Evolutionary conservation across 2,797 vertebrate genomes (phyloP).

Genomic region (Sebastes miniatus): DNA sequence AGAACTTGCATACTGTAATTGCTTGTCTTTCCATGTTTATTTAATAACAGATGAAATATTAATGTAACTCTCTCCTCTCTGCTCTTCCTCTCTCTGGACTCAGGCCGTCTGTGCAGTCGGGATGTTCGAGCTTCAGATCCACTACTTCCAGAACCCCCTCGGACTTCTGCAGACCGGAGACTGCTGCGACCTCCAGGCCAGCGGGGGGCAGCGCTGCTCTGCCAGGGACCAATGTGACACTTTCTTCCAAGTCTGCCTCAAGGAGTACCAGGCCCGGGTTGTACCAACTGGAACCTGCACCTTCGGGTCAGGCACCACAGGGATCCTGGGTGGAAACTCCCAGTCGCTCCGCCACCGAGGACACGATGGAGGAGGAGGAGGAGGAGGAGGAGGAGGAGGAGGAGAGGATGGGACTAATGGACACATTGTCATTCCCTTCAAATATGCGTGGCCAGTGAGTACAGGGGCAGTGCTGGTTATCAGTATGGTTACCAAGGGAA

Average conservation of each 20-base stretch:
- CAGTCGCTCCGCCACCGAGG: slow-evolving; percentile 70
- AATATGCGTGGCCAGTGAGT: slow-evolving; percentile 88
- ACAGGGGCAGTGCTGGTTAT: slow-evolving; percentile 60
- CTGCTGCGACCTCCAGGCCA: slow-evolving; percentile 81
- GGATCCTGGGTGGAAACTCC: slow-evolving; percentile 83
- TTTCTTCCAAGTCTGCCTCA: slow-evolving; percentile 84
- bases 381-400: slow-evolving; percentile 40
- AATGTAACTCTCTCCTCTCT: not conserved
- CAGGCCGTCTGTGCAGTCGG: slow-evolving; percentile 77
- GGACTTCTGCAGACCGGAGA: slow-evolving; percentile 78
- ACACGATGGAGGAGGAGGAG: slow-evolving; percentile 45
- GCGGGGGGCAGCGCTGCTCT: slow-evolving; percentile 74
- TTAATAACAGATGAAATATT: not conserved
- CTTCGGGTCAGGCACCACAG: slow-evolving; percentile 78
- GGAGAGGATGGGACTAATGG: slow-evolving; percentile 69
- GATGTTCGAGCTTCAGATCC: slow-evolving; percentile 85
- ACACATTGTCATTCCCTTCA: slow-evolving; percentile 83
- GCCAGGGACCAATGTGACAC: slow-evolving; percentile 81
- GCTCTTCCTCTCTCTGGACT: slow-evolving; percentile 24
- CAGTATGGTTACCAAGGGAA: slow-evolving; percentile 74
- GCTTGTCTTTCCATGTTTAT: not conserved
- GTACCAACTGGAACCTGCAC: slow-evolving; percentile 78
- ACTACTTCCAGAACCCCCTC: slow-evolving; percentile 78
- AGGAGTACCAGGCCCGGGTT: slow-evolving; percentile 86
- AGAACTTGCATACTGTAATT: not conserved